phyloP scores from a whole-genome alignment of 2,888 invertebrate species.

The Nysson spinosus region DNA sequence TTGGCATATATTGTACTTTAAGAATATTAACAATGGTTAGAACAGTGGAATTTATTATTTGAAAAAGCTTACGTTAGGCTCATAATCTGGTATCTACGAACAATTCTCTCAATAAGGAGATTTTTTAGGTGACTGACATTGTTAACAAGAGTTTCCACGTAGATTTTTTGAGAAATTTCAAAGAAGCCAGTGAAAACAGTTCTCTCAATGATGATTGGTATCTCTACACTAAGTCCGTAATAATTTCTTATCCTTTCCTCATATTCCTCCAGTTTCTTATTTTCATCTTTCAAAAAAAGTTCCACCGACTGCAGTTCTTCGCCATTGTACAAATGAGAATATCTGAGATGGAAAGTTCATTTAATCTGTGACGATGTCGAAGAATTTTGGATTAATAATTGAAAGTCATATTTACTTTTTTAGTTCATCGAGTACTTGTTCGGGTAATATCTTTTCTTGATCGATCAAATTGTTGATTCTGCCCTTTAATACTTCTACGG shows the following conservation, averaged over 20 bases:
- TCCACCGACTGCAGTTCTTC: constrained; percentile 77
- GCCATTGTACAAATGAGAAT: constrained; percentile 64
- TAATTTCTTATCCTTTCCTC: constrained; percentile 81
- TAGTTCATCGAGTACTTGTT: constrained; percentile 85
- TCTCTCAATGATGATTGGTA: constrained; percentile 81
- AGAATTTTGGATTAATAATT: background rate
- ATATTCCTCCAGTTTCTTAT: constrained; percentile 82
- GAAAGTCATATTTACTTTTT: constrained; percentile 42
- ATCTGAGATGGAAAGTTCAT: constrained; percentile 48
- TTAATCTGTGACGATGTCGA: background rate
- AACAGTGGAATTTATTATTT: too few species aligned
- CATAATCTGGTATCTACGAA: constrained; percentile 87
- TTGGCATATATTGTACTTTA: too few species aligned
- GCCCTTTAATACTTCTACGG: constrained; percentile 82
- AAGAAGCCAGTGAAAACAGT: constrained; percentile 90
- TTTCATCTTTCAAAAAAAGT: constrained; percentile 83
- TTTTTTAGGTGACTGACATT: constrained; percentile 85
- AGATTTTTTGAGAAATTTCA: constrained; percentile 88
- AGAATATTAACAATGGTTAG: background rate
- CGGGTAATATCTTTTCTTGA: constrained; percentile 85
- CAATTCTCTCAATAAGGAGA: constrained; percentile 85
- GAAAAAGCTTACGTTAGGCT: constrained; percentile 86
- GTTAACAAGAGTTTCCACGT: constrained; percentile 84
- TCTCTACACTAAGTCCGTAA: constrained; percentile 81
- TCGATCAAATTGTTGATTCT: constrained; percentile 83